Conservation (phyloP, 2,888 invertebrate species). For the Dermolepida albohirtum region DNA sequence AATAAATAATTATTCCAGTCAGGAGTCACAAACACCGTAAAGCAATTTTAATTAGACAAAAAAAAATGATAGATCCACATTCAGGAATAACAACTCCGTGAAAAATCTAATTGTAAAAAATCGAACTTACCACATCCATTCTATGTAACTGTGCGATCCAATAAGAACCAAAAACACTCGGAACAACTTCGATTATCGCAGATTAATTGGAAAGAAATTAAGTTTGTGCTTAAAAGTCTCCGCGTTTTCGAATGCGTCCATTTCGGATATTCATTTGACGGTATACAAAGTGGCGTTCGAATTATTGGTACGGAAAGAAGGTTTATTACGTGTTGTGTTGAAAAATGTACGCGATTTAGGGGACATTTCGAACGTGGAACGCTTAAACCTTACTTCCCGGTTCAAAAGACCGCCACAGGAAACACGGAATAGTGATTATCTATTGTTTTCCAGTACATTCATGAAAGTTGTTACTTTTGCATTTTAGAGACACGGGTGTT, state of each 20-base stretch:
- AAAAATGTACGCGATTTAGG: slow-evolving; percentile 36
- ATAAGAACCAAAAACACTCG: slow-evolving; percentile 2
- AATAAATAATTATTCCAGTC: slow-evolving; percentile 28
- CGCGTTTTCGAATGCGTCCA: slow-evolving; percentile 10
- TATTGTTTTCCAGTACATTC: slow-evolving; percentile 45
- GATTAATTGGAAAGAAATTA: slow-evolving; percentile 17
- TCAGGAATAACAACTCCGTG: slow-evolving; percentile 6
- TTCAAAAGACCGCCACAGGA: slow-evolving; percentile 48
- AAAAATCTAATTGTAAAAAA: slow-evolving; percentile 22
- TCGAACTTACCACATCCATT: slow-evolving; percentile 28
- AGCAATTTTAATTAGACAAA: slow-evolving; percentile 17
- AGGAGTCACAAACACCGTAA: slow-evolving; percentile 6
- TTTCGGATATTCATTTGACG: slow-evolving; percentile 12
- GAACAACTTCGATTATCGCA: background rate
- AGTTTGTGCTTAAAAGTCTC: slow-evolving; percentile 21
- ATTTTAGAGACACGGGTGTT: background rate
- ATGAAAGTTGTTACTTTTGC: slow-evolving; percentile 21
- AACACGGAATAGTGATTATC: slow-evolving; percentile 48
- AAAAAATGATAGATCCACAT: slow-evolving; percentile 8
- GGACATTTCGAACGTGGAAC: slow-evolving; percentile 25
- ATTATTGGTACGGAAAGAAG: slow-evolving; percentile 42
- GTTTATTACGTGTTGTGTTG: slow-evolving; percentile 42
- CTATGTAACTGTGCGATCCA: background rate
- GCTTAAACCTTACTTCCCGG: slow-evolving; percentile 48
- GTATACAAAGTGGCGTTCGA: slow-evolving; percentile 19